Percentiles rank a stretch among this genome's conserved stretches.
These are phyloP conservation scores for Lamprologus callipterus DNA, from an alignment of 2,113 vertebrate species.

Conservation along the genomic window DNA sequence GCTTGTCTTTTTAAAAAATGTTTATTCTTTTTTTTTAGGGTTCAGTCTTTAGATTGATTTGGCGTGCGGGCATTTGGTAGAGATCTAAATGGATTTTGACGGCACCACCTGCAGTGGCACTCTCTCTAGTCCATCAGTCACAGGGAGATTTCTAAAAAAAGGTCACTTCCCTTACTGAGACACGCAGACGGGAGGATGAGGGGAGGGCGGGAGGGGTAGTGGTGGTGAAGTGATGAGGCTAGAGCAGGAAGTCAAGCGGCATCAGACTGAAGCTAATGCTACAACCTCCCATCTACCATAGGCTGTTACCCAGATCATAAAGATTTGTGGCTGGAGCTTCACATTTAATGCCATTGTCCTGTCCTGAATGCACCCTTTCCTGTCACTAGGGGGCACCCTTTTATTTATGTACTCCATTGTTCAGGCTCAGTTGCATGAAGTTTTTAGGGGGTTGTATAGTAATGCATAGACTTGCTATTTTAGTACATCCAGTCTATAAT, in stretches of 20 bases:
- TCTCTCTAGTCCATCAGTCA: constrained; percentile 32
- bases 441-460: not conserved
- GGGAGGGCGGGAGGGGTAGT: fast-evolving
- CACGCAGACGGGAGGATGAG: not conserved
- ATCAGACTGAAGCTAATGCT: not conserved
- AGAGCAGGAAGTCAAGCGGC: not conserved
- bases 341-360: constrained; percentile 14
- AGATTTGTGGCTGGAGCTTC: not conserved
- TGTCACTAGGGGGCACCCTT: constrained; percentile 62
- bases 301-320: not conserved
- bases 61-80: not conserved
- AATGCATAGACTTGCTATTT: not conserved
- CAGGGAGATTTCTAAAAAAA: constrained; percentile 44
- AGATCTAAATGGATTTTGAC: constrained; percentile 41
- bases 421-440: not conserved
- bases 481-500: not conserved
- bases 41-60: not conserved
- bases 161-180: constrained; percentile 48
- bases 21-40: not conserved
- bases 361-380: not conserved
- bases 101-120: constrained; percentile 41
- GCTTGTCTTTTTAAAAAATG: not conserved
- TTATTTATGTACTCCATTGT: constrained; percentile 17
- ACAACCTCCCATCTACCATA: not conserved
- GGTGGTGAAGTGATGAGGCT: not conserved